These are phyloP conservation scores for Scrobipalpa costella DNA, from an alignment of 2,888 invertebrate species.

Conservation along the genomic window DNA sequence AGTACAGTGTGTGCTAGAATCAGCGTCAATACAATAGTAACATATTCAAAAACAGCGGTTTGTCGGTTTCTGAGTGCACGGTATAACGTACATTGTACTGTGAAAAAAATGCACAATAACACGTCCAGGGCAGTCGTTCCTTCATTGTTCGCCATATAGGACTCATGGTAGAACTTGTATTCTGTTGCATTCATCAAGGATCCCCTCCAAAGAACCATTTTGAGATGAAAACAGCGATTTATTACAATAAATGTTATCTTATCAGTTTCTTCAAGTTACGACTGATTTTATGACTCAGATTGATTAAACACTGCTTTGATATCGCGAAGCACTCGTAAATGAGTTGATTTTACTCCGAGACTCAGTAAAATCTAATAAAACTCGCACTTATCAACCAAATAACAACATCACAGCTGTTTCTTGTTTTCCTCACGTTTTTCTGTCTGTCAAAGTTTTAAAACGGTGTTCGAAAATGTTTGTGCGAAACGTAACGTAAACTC, in stretches of 20 bases:
- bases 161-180: conserved; percentile 75
- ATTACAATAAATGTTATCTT: background rate
- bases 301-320: background rate
- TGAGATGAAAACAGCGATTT: background rate
- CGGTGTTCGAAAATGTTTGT: background rate
- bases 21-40: conserved; percentile 77
- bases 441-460: background rate
- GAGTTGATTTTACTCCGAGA: background rate
- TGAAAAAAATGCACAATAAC: conserved; percentile 65
- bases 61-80: conserved; percentile 46
- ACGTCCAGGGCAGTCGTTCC: conserved; percentile 79
- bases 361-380: too few species aligned
- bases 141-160: conserved; percentile 78
- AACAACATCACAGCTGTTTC: background rate
- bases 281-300: background rate
- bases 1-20: conserved; percentile 80
- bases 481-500: background rate
- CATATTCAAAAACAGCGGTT: conserved; percentile 77
- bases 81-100: conserved; percentile 60
- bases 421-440: conserved; percentile 6
- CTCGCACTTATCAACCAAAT: background rate
- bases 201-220: conserved; percentile 10
- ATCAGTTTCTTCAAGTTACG: background rate
- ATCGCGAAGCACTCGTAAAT: background rate
- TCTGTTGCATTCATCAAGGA: conserved; percentile 54